Percentiles rank a stretch among this genome's conserved stretches.
Evolutionary conservation across 2,797 vertebrate genomes (phyloP).

Genomic region (Botia kubotai): DNA sequence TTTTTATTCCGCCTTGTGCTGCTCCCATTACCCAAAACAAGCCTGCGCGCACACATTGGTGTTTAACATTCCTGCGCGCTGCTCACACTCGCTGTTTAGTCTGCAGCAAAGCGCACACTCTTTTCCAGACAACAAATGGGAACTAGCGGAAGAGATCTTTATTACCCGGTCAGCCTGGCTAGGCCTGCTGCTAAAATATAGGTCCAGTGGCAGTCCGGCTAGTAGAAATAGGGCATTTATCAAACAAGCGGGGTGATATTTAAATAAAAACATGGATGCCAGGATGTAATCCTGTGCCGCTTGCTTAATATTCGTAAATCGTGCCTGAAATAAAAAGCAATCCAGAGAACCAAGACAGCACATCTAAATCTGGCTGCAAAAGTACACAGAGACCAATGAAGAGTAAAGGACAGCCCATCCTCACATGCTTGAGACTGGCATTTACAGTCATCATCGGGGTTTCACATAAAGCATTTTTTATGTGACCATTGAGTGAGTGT

Average conservation of each 20-base stretch:
- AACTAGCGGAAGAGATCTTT: slow-evolving; percentile 61
- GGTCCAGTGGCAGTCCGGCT: slow-evolving; percentile 2
- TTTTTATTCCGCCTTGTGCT: slow-evolving; percentile 29
- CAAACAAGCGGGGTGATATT: background rate
- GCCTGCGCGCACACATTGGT: slow-evolving; percentile 4
- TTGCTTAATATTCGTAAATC: slow-evolving; percentile 50
- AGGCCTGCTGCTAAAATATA: slow-evolving; percentile 55
- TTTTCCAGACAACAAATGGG: slow-evolving; percentile 55
- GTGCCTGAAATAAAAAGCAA: slow-evolving; percentile 58
- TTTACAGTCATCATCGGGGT: background rate
- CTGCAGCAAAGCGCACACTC: slow-evolving; percentile 39
- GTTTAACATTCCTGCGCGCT: slow-evolving; percentile 44
- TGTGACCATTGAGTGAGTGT: background rate
- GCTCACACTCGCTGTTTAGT: slow-evolving; percentile 55
- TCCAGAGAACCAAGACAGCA: slow-evolving; percentile 50
- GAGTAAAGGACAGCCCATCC: slow-evolving; percentile 5
- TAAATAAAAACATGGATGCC: background rate
- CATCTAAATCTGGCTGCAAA: slow-evolving; percentile 68
- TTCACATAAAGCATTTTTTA: background rate
- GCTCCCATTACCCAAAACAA: slow-evolving; percentile 37
- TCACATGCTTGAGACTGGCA: background rate
- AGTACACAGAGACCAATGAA: slow-evolving; percentile 45
- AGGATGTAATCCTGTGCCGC: too few species aligned
- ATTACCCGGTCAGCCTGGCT: slow-evolving; percentile 52
- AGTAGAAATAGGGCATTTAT: background rate